phyloP scores from a whole-genome alignment of 2,888 invertebrate genomes.

The Andrena chrysosceles region DNA sequence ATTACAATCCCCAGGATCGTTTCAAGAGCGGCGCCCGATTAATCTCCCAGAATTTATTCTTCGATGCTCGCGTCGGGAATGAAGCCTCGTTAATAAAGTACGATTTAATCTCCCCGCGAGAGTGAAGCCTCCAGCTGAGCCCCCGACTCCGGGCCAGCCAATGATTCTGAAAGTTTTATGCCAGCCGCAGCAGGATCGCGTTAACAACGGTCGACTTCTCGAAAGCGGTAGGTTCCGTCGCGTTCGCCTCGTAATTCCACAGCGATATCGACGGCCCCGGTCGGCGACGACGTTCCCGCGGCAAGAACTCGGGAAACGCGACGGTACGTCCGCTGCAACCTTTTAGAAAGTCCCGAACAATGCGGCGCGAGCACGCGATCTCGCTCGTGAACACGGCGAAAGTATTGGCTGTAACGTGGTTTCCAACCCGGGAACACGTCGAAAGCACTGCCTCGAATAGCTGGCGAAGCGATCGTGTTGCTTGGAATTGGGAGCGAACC shows the following conservation, averaged over 20 bases:
- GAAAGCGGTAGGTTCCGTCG: background rate
- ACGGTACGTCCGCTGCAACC: conserved; percentile 1
- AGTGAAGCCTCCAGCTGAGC: background rate
- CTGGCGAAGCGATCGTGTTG: conserved; percentile 44
- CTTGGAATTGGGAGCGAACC: conserved; percentile 32
- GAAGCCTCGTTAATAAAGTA: conserved; percentile 30
- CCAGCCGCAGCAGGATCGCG: conserved; percentile 6
- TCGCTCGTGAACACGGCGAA: conserved; percentile 27
- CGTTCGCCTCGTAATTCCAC: conserved; percentile 27
- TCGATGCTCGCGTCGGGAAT: conserved; percentile 22
- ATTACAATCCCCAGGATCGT: conserved; percentile 10
- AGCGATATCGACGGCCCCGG: conserved; percentile 7
- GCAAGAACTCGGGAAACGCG: conserved; percentile 40
- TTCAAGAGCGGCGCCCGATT: conserved; percentile 10
- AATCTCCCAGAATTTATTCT: conserved; percentile 44
- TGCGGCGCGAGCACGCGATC: conserved; percentile 40
- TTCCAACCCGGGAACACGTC: conserved; percentile 42
- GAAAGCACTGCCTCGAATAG: conserved; percentile 45
- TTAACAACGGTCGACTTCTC: background rate
- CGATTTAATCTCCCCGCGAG: conserved; percentile 23
- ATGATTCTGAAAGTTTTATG: conserved; percentile 29
- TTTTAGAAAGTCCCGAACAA: conserved; percentile 50
- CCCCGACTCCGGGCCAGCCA: background rate
- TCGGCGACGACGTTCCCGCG: background rate
- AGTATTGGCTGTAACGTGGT: conserved; percentile 42